Conservation (phyloP, 35 echinoderm and acorn worm genomes). For the Apostichopus japonicus region DNA sequence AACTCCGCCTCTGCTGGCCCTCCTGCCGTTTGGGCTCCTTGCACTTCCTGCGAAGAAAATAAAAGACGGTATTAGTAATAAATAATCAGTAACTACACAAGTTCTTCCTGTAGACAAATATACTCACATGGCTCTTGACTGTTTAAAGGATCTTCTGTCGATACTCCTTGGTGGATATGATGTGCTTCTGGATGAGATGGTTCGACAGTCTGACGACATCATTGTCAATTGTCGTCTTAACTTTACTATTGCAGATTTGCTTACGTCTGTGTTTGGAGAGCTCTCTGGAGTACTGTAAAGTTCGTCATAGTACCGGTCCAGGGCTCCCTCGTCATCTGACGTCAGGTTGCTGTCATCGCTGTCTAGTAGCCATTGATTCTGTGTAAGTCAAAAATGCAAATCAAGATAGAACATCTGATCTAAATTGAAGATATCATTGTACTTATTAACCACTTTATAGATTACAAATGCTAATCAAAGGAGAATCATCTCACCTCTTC, state of each 20-base stretch:
- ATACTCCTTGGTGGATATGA: no score
- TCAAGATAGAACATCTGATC: not conserved
- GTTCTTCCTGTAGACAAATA: no score
- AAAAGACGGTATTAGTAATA: not conserved
- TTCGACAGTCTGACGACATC: not conserved
- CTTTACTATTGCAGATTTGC: no score
- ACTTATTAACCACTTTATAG: no score
- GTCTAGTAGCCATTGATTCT: not conserved
- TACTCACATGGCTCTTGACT: not conserved
- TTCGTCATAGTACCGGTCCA: no score
- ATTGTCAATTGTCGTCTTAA: no score
- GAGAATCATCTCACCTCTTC: not conserved
- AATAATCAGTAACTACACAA: not conserved
- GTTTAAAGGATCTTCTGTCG: not conserved
- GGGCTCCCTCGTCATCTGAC: no score
- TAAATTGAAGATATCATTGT: no score
- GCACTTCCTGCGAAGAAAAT: not conserved
- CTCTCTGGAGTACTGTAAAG: no score
- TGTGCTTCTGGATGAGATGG: not conserved
- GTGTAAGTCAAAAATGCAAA: not conserved
- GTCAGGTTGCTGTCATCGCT: not conserved
- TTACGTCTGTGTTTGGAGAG: no score
- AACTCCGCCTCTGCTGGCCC: not conserved
- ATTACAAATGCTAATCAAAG: not conserved
- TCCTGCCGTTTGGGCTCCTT: not conserved